Conservation (phyloP, 2,888 invertebrate species). For the Trichacis sp. region DNA sequence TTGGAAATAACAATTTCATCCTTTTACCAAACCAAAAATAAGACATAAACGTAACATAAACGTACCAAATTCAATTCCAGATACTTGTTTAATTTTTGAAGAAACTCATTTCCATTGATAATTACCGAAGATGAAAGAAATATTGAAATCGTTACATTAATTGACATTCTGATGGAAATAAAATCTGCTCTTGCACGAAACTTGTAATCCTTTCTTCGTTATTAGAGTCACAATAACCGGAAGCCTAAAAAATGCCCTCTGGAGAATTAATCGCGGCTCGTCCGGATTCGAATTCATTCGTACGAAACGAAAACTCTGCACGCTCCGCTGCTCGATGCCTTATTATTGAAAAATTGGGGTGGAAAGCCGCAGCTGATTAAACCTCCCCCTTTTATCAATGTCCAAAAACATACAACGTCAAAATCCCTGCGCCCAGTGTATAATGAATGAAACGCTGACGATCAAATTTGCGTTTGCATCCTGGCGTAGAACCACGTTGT, state of each 20-base stretch:
- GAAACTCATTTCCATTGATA: too few species aligned
- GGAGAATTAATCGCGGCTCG: constrained; percentile 43
- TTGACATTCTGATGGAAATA: constrained; percentile 17
- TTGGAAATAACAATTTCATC: too few species aligned
- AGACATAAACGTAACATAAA: too few species aligned
- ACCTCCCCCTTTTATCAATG: constrained; percentile 39
- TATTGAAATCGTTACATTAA: too few species aligned
- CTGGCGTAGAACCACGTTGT: too few species aligned
- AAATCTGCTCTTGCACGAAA: constrained; percentile 30
- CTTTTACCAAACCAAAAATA: too few species aligned
- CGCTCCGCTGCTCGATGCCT: constrained; percentile 44
- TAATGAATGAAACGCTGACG: not conserved
- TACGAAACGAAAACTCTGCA: constrained; percentile 47
- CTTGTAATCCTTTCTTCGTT: constrained; percentile 42
- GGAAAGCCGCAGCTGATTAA: constrained; percentile 44
- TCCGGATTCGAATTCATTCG: constrained; percentile 43
- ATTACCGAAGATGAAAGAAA: too few species aligned
- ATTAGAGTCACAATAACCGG: constrained; percentile 50
- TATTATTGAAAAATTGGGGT: constrained; percentile 48
- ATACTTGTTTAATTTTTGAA: too few species aligned
- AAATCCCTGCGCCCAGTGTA: not conserved
- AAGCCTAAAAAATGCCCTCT: constrained; percentile 56
- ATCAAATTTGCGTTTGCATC: not conserved
- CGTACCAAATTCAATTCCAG: too few species aligned
- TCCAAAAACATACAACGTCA: constrained; percentile 1